These are phyloP conservation scores for Hyppa rectilinea DNA, from an alignment of 2,888 invertebrate genomes.

Conservation along the genomic window DNA sequence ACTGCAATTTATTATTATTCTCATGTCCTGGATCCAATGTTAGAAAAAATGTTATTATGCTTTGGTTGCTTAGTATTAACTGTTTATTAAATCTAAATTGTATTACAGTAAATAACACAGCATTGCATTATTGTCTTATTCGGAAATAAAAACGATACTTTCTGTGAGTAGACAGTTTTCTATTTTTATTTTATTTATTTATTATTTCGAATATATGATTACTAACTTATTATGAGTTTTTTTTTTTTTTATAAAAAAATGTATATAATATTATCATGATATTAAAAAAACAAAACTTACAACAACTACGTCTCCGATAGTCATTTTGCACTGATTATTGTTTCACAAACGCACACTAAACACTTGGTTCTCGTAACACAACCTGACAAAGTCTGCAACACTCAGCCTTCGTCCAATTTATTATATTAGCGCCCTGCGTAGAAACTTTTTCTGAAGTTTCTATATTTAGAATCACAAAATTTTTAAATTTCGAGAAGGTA, in stretches of 20 bases:
- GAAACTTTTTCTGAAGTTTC: neutral
- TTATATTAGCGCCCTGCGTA: conserved; percentile 40
- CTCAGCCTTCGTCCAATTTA: conserved; percentile 14
- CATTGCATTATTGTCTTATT: neutral
- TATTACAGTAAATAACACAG: neutral
- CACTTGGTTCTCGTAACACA: conserved; percentile 43
- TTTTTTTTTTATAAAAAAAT: neutral
- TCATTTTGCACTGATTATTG: conserved; percentile 50
- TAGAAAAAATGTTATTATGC: neutral
- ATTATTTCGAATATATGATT: neutral
- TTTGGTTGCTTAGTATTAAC: neutral
- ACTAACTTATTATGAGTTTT: neutral
- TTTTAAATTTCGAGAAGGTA: no score
- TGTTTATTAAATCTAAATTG: neutral
- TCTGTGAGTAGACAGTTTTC: neutral
- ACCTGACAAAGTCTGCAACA: conserved; percentile 36
- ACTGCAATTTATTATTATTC: conserved; percentile 8
- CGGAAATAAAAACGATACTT: neutral
- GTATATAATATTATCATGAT: neutral
- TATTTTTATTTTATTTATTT: no score
- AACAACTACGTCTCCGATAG: conserved; percentile 45
- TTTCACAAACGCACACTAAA: conserved; percentile 28
- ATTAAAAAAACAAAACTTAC: conserved; percentile 21
- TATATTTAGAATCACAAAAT: conserved; percentile 18
- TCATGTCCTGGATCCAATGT: neutral